Base-by-base conservation (phyloP, 1,140 invertebrate species). In the Harlomillsia oculata region DNA sequence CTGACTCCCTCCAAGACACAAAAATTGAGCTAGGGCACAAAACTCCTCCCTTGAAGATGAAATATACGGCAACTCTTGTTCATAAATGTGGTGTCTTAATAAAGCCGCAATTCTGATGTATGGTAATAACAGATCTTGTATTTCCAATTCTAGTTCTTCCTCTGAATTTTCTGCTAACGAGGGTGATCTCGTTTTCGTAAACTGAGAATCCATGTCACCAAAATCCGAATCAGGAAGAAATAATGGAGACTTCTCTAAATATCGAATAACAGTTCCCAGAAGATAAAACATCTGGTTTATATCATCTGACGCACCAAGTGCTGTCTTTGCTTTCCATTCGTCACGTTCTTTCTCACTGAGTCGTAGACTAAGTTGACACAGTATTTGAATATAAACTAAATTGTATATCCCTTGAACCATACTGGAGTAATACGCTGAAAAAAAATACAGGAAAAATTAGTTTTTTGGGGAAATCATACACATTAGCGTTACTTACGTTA, bases 391-490 rank as follows among this genome's bases (percentile, higher is more conserved):
- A 72, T 89, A 93, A 37, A 85, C 74, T 36, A 94, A 75, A 73
- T 93, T 90, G 74, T 90, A 95, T 30, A 94, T 72, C 60, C 84
- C 80, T 68, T 85, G 83, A 0, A 94, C 83, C 57, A 94, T 80
- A 67, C 83, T 83, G 8, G 82, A 84, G 70, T 88, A 93, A 70
- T 92, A 90, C 21, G 82, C 89, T 91, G 45, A n/a, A 76, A 75
- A 56, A 65, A 43, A 69, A 69, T 48, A 55, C 1, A 52, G 34
- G 28, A 60, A 28, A 37, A 14, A 14, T 37, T 52, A 45, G 9
- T 16, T 34, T 32, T 8, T n/a, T n/a, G n/a, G n/a, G n/a, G n/a
- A n/a, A n/a, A n/a, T n/a, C n/a, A n/a, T n/a, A n/a, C n/a, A n/a
- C n/a, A n/a, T n/a, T n/a, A n/a, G n/a, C n/a, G n/a, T n/a, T n/a